Percentiles rank a stretch among this genome's conserved stretches.
These are phyloP conservation scores for Orthosia gothica DNA, from an alignment of 2,888 invertebrate species.

Conservation along the genomic window DNA sequence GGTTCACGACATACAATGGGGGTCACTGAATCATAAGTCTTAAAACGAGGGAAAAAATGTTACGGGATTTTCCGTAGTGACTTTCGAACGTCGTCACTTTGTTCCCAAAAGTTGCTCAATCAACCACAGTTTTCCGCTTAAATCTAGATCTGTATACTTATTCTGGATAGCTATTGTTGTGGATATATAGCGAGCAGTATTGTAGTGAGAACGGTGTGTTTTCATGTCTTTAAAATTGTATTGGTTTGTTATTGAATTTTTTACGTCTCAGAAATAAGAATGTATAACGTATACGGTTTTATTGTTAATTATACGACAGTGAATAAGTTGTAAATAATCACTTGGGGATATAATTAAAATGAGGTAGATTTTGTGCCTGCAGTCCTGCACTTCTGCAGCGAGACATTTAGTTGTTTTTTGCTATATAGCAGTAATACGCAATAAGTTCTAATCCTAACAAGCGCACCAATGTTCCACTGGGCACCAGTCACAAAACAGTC, in stretches of 20 bases:
- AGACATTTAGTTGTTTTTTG: neutral
- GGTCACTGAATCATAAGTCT: constrained; percentile 57
- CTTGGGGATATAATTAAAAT: neutral
- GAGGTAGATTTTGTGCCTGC: neutral
- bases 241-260: neutral
- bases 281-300: neutral
- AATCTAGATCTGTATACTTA: constrained; percentile 57
- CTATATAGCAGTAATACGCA: neutral
- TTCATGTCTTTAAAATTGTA: neutral
- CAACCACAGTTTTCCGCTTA: constrained; percentile 74
- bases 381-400: neutral
- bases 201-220: neutral
- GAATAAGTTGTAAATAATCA: no score
- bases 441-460: no score
- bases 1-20: constrained; percentile 30
- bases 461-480: no score
- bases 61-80: constrained; percentile 68
- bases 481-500: no score
- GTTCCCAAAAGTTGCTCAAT: constrained; percentile 72
- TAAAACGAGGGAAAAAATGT: constrained; percentile 51
- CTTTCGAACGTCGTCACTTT: constrained; percentile 23
- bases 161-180: constrained; percentile 54
- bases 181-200: neutral
- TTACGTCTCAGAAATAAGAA: neutral
- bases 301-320: no score